Evolutionary conservation across 2,888 invertebrate genomes (phyloP).

Genomic region (Agriopis marginaria): DNA sequence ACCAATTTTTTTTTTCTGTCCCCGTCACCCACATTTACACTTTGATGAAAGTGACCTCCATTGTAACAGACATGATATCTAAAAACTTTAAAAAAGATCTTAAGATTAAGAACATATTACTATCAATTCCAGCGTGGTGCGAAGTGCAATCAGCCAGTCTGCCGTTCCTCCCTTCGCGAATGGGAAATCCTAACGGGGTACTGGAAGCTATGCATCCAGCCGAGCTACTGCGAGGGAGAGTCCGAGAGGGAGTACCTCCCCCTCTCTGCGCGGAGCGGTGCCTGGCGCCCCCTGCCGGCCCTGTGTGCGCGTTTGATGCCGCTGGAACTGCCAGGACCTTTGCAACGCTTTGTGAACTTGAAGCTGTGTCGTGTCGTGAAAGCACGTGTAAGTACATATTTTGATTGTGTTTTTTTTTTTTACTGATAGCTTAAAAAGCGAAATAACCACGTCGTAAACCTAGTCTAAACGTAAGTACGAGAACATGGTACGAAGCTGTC

Average conservation of each 20-base stretch:
- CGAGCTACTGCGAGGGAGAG: slow-evolving; percentile 62
- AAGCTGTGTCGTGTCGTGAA: slow-evolving; percentile 85
- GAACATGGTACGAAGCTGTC: too few relatives aligned
- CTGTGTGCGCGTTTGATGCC: slow-evolving; percentile 87
- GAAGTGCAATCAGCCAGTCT: slow-evolving; percentile 68
- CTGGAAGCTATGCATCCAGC: slow-evolving; percentile 58
- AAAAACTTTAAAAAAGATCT: too few relatives aligned
- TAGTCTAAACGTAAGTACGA: too few relatives aligned
- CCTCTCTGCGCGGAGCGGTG: slow-evolving; percentile 77
- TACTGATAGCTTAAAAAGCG: background rate
- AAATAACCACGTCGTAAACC: too few relatives aligned
- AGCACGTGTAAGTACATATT: slow-evolving; percentile 82
- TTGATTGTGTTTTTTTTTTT: too few relatives aligned
- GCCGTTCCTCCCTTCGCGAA: slow-evolving; percentile 66
- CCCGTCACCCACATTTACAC: too few relatives aligned
- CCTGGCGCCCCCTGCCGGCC: slow-evolving; percentile 77
- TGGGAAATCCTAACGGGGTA: slow-evolving; percentile 62
- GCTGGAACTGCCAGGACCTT: slow-evolving; percentile 85
- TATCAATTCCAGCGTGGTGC: slow-evolving; percentile 67
- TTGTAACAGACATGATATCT: too few relatives aligned
- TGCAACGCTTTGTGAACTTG: slow-evolving; percentile 85
- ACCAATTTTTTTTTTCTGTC: too few relatives aligned
- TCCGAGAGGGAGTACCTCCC: slow-evolving; percentile 76
- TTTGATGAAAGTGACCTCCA: too few relatives aligned
- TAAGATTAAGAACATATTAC: background rate